phyloP scores from a whole-genome alignment of 2,888 invertebrate genomes.

The Cryptophagus acutangulus region DNA sequence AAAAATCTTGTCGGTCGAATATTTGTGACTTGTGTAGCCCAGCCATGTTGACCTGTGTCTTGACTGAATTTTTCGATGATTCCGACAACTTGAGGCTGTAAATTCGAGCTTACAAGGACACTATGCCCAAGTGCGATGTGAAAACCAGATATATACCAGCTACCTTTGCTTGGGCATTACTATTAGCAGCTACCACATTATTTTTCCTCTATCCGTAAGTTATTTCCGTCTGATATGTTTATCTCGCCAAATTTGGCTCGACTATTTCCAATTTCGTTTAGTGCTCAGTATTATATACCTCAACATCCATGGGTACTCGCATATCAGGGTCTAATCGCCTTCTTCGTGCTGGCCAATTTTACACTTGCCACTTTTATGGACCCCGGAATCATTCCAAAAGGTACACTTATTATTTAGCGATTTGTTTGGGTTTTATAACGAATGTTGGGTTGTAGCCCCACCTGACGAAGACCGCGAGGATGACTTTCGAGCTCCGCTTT shows the following conservation, averaged over 20 bases:
- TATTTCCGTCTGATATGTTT: conserved; percentile 38
- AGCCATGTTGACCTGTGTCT: conserved; percentile 49
- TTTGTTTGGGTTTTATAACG: neutral
- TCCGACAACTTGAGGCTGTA: conserved; percentile 37
- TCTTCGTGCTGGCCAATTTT: conserved; percentile 98
- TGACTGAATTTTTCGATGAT: conserved; percentile 38
- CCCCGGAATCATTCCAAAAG: conserved; percentile 97
- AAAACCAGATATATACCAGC: conserved; percentile 97
- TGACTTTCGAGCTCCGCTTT: conserved; percentile 93
- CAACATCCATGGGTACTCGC: conserved; percentile 86
- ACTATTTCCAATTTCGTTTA: conserved; percentile 44
- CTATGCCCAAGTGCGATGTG: conserved; percentile 95
- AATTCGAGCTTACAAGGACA: conserved; percentile 37
- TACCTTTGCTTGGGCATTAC: conserved; percentile 95
- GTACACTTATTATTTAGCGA: conserved; percentile 49
- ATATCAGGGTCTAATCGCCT: conserved; percentile 89
- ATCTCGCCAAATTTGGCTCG: conserved; percentile 32
- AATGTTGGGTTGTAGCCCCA: conserved; percentile 69
- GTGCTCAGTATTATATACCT: conserved; percentile 81
- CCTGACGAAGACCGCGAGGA: conserved; percentile 97
- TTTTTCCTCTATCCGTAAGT: conserved; percentile 99
- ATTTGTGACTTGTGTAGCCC: no score
- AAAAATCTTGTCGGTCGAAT: no score
- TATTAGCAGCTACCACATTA: conserved; percentile 86
- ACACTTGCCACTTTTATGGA: conserved; percentile 99